These are phyloP conservation scores for Drosophila eugracilis DNA, from an alignment of 1,140 invertebrate genomes.

Conservation along the genomic window DNA sequence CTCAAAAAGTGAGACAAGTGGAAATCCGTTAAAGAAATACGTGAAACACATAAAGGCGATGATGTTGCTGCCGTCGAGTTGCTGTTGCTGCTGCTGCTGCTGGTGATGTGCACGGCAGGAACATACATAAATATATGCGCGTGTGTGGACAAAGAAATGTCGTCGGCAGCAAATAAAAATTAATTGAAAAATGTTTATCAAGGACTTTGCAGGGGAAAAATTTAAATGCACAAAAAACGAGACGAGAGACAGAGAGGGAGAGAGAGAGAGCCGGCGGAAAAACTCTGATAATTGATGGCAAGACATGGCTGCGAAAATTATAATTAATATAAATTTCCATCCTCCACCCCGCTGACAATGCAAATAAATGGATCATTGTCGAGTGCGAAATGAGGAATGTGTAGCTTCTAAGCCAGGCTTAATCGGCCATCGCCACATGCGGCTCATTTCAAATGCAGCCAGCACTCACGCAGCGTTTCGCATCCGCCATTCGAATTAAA, in stretches of 20 bases:
- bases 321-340: conserved; percentile 45
- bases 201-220: conserved; percentile 65
- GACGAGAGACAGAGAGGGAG: background rate
- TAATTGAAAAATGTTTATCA: conserved; percentile 84
- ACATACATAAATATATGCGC: conserved; percentile 35
- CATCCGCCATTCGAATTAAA: conserved; percentile 58
- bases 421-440: conserved; percentile 41
- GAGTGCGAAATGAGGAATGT: conserved; percentile 12
- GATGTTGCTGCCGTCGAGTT: conserved; percentile 29
- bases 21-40: conserved; percentile 81
- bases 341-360: background rate
- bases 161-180: conserved; percentile 80
- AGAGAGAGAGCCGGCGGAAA: background rate
- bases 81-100: conserved; percentile 19
- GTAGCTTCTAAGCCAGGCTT: conserved; percentile 33
- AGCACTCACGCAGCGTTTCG: conserved; percentile 23
- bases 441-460: conserved; percentile 54
- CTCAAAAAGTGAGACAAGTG: conserved; percentile 79
- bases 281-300: conserved; percentile 46
- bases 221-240: conserved; percentile 38
- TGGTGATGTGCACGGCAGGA: conserved; percentile 18
- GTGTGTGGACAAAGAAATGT: conserved; percentile 68
- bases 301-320: conserved; percentile 25
- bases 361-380: conserved; percentile 53
- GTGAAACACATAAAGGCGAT: conserved; percentile 73